Conservation (phyloP, 2,797 vertebrate genomes). For the Aldrovandia affinis region DNA sequence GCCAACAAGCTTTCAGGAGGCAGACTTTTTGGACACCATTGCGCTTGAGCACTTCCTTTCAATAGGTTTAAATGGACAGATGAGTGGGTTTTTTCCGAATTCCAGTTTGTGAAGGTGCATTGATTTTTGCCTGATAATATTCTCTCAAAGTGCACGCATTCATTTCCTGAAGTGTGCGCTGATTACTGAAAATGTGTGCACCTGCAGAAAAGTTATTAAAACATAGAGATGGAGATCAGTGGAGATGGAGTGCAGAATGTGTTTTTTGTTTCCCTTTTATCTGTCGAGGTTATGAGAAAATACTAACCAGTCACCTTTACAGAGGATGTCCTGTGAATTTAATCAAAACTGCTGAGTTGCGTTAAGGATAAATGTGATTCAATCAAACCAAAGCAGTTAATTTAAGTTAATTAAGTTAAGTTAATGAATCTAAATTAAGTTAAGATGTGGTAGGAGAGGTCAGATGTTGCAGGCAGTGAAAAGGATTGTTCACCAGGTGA, state of each 20-base stretch:
- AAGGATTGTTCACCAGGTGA: neutral
- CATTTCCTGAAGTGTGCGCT: neutral
- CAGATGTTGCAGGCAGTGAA: neutral
- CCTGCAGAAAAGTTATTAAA: neutral
- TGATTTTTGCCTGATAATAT: neutral
- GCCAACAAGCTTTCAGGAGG: constrained; percentile 4
- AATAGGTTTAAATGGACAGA: neutral
- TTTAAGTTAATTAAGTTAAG: neutral
- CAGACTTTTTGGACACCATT: neutral
- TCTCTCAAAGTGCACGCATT: neutral
- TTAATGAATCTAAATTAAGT: neutral
- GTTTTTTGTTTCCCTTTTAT: neutral
- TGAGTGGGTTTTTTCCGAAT: neutral
- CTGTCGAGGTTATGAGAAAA: neutral
- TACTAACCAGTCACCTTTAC: neutral
- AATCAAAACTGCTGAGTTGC: neutral
- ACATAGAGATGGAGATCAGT: neutral
- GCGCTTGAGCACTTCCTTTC: neutral
- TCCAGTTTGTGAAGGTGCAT: neutral
- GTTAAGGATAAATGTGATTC: neutral
- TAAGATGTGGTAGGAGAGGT: neutral
- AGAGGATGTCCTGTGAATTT: neutral
- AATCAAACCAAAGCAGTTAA: neutral
- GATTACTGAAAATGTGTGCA: neutral
- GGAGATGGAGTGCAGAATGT: neutral